Evolutionary conservation across 2,888 invertebrate genomes (phyloP).

Genomic region (Disparrhopalites patrizii): DNA sequence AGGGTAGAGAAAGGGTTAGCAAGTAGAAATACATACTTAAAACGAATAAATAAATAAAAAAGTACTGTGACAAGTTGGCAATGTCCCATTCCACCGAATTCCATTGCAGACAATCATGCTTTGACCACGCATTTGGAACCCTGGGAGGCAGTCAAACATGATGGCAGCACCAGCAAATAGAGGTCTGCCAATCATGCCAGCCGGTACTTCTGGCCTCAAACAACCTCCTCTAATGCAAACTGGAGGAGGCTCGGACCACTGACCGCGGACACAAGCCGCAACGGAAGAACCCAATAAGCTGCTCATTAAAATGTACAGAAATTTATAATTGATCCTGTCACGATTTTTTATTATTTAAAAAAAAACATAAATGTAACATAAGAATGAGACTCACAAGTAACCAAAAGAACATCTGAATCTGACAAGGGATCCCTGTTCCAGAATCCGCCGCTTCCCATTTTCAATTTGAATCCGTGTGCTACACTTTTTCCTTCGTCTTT

Average conservation of each 20-base stretch:
- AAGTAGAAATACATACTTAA: background rate
- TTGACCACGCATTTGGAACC: background rate
- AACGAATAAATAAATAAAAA: background rate
- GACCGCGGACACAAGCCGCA: conserved; percentile 9
- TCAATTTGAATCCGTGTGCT: conserved; percentile 1
- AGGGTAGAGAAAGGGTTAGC: too few species aligned
- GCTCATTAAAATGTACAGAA: background rate
- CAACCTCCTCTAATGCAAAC: conserved; percentile 14
- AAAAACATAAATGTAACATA: too few species aligned
- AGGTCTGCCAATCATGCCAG: background rate
- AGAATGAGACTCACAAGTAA: conserved; percentile 11
- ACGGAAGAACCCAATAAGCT: conserved; percentile 12
- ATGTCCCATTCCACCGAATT: conserved; percentile 17
- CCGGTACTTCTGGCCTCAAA: background rate
- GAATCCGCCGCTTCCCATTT: conserved; percentile 2
- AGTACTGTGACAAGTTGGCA: conserved; percentile 12
- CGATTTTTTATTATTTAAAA: background rate
- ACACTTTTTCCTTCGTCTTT: conserved; percentile 4
- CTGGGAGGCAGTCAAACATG: conserved; percentile 6
- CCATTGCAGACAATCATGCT: conserved; percentile 15
- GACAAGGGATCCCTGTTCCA: conserved; percentile 1
- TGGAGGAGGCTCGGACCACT: conserved; percentile 22
- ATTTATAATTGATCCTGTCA: background rate
- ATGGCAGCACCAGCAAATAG: background rate
- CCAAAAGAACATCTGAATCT: conserved; percentile 14